Conservation (phyloP, 2,797 vertebrate species). For the Pygocentrus nattereri region DNA sequence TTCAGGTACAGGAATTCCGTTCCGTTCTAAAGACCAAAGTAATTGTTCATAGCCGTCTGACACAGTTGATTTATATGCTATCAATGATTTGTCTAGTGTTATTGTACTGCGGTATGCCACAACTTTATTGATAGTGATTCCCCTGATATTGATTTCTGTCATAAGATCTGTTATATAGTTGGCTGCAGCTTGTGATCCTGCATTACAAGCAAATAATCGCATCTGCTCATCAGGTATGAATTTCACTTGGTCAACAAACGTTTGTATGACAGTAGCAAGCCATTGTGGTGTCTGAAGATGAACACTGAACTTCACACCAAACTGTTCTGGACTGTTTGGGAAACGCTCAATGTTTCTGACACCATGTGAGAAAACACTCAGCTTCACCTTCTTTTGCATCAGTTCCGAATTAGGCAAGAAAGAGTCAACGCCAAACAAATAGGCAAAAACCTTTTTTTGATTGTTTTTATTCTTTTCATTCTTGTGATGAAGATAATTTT, state of each 20-base stretch:
- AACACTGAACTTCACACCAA: neutral
- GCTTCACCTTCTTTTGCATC: too few species aligned
- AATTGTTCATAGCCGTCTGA: neutral
- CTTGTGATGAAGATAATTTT: too few species aligned
- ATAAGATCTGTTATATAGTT: conserved; percentile 31
- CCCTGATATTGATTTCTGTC: conserved; percentile 6
- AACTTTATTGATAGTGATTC: neutral
- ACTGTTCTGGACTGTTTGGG: too few species aligned
- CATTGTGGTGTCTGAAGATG: neutral
- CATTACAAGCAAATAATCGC: conserved; percentile 27
- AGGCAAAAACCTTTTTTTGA: too few species aligned
- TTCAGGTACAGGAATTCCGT: neutral
- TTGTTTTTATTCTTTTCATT: too few species aligned
- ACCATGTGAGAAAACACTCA: too few species aligned
- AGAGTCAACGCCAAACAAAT: too few species aligned
- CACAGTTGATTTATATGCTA: neutral
- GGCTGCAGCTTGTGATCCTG: conserved; percentile 18
- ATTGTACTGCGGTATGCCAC: conserved; percentile 22
- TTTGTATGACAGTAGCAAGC: neutral
- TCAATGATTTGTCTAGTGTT: neutral
- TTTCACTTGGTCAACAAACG: neutral
- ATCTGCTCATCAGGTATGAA: neutral
- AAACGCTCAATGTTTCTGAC: too few species aligned
- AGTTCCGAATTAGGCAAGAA: too few species aligned
- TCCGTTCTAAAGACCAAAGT: neutral